Conservation (phyloP, 2,113 vertebrate genomes). For the Potamarius usumacintae region DNA sequence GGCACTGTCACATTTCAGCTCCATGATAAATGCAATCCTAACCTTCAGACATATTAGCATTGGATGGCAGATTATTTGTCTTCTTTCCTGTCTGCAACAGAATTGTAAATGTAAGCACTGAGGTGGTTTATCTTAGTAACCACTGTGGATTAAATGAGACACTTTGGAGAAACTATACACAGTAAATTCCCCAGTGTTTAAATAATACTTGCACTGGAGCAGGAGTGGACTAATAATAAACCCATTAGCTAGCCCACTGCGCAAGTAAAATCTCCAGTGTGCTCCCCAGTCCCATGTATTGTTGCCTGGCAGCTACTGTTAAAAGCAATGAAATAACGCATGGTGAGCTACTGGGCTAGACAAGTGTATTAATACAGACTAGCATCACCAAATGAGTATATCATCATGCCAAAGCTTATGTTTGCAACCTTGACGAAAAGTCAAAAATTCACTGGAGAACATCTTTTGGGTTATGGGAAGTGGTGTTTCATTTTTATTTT, state of each 20-base stretch:
- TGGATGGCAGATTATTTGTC: conserved; percentile 8
- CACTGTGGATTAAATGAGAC: neutral
- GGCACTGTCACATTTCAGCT: neutral
- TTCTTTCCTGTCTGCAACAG: neutral
- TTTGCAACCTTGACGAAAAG: too few relatives aligned
- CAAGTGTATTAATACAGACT: neutral
- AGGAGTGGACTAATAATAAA: neutral
- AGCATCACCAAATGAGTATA: neutral
- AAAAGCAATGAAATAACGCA: neutral
- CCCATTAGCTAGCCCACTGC: neutral
- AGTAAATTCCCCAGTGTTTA: neutral
- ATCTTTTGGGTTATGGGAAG: too few relatives aligned
- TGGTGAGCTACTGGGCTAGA: neutral
- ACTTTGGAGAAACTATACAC: neutral
- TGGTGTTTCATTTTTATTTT: too few relatives aligned
- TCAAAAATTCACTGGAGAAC: neutral
- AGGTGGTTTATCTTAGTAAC: neutral
- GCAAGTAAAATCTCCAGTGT: neutral
- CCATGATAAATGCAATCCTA: conserved; percentile 4
- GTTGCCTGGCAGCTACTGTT: neutral
- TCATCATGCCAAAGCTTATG: neutral
- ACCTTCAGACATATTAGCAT: conserved; percentile 17
- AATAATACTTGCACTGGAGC: neutral
- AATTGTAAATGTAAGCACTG: neutral
- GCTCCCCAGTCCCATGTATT: neutral